Evolutionary conservation across 2,797 vertebrate species (phyloP).

Genomic region (Etheostoma perlongum): DNA sequence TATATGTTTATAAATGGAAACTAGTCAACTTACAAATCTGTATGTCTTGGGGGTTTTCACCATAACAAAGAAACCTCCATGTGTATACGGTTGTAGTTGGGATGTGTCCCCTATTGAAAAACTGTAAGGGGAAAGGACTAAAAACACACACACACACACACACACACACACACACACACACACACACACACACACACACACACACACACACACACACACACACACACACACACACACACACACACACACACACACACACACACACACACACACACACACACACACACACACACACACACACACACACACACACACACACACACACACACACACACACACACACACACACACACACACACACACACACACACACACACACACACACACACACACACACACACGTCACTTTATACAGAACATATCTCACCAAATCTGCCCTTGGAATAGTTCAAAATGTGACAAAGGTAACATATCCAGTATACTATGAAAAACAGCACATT

Average conservation of each 20-base stretch:
- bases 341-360: conserved; percentile 13
- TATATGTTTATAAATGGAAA: not conserved
- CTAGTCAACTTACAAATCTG: conserved; percentile 90
- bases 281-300: conserved; percentile 17
- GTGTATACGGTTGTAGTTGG: conserved; percentile 90
- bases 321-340: not conserved
- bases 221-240: conserved; percentile 12
- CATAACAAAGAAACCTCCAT: conserved; percentile 94
- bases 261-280: conserved; percentile 13
- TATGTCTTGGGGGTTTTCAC: conserved; percentile 91
- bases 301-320: conserved; percentile 16
- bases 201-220: conserved; percentile 22
- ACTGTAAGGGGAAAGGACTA: conserved; percentile 94
- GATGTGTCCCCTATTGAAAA: conserved; percentile 95
- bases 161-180: conserved; percentile 18
- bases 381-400: conserved; percentile 23
- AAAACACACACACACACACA: conserved; percentile 4
- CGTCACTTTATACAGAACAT: not conserved
- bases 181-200: conserved; percentile 11
- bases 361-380: conserved; percentile 25
- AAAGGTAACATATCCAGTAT: not conserved
- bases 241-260: not conserved
- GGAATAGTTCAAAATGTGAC: not conserved
- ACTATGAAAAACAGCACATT: not conserved
- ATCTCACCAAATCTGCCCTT: not conserved